A percentile compares a stretch with the other conserved stretches of the same genome.
Conservation (phyloP, 2,888 invertebrate species). For the Drosophila atripex region DNA sequence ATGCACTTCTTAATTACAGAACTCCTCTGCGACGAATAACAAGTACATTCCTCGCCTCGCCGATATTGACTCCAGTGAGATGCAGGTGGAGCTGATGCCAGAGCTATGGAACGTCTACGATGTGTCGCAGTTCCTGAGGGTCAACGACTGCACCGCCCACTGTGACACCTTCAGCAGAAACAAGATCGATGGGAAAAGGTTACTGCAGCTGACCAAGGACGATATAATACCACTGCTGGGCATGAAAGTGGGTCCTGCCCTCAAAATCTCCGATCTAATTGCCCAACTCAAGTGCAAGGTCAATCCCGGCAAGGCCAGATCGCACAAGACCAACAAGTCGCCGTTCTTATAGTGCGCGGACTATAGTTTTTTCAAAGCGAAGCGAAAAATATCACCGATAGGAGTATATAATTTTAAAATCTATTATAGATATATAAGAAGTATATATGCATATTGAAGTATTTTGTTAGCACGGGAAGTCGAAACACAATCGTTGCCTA, state of each 20-base stretch:
- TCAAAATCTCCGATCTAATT: conserved; percentile 96
- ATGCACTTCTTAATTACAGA: conserved; percentile 50
- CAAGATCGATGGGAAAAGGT: conserved; percentile 91
- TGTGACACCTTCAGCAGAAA: conserved; percentile 88
- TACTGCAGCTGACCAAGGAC: conserved; percentile 93
- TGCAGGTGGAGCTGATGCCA: conserved; percentile 84
- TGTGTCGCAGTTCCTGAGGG: conserved; percentile 94
- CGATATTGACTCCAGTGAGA: conserved; percentile 79
- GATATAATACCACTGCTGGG: conserved; percentile 94
- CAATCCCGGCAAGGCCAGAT: conserved; percentile 83
- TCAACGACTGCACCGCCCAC: conserved; percentile 92
- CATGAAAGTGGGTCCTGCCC: conserved; percentile 97
- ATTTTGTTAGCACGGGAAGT: conserved; percentile 73
- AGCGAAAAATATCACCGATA: conserved; percentile 64
- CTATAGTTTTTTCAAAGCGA: conserved; percentile 19
- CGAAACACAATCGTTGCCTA: conserved; percentile 75
- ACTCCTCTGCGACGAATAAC: conserved; percentile 84
- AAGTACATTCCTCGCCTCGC: conserved; percentile 86
- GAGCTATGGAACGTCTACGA: conserved; percentile 92
- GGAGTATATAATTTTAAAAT: conserved; percentile 25
- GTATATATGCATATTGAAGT: conserved; percentile 51
- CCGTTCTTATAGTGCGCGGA: conserved; percentile 86
- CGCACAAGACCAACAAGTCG: conserved; percentile 87
- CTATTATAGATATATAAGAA: conserved; percentile 25
- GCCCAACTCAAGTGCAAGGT: conserved; percentile 93